A percentile compares a stretch with the other conserved stretches of the same genome.
These are phyloP conservation scores for Semicossyphus pulcher DNA, from an alignment of 2,113 vertebrate species.

Conservation along the genomic window DNA sequence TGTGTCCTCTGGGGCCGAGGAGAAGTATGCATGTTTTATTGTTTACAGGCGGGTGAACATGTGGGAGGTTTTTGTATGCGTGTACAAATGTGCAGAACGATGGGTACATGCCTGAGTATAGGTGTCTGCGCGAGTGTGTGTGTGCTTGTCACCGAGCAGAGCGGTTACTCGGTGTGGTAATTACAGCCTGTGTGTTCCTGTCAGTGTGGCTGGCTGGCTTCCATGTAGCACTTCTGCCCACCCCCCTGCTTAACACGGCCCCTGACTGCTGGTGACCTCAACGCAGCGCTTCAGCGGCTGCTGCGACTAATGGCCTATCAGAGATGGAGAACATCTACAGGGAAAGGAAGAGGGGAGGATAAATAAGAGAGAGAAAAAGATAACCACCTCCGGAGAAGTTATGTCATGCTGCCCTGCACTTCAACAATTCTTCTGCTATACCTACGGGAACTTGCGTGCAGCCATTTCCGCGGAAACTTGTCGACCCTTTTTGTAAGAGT, in stretches of 20 bases:
- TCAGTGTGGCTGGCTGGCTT: constrained; percentile 49
- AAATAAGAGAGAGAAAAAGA: constrained; percentile 13
- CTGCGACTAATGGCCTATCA: constrained; percentile 66
- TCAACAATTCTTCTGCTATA: not conserved
- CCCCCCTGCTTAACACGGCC: constrained; percentile 47
- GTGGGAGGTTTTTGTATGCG: constrained; percentile 34
- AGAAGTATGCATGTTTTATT: constrained; percentile 30
- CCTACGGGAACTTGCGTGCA: not conserved
- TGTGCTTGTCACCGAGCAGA: constrained; percentile 28
- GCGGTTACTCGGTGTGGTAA: constrained; percentile 55
- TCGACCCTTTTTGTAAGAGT: constrained; percentile 34
- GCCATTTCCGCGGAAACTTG: constrained; percentile 2
- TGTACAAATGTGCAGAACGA: not conserved
- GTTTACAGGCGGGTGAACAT: constrained; percentile 21
- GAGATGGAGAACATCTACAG: constrained; percentile 27
- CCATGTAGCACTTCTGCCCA: constrained; percentile 43
- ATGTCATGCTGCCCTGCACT: not conserved
- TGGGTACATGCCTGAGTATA: not conserved
- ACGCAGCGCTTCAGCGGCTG: constrained; percentile 23
- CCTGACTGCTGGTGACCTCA: constrained; percentile 57
- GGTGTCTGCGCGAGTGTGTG: constrained; percentile 9
- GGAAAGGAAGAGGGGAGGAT: not conserved
- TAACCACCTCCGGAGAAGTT: constrained; percentile 7
- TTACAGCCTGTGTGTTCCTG: constrained; percentile 67
- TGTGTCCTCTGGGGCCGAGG: constrained; percentile 22